A percentile compares a stretch with the other conserved stretches of the same genome.
phyloP scores from a whole-genome alignment of 2,797 vertebrate genomes.

The Melanotaenia trifasciata region DNA sequence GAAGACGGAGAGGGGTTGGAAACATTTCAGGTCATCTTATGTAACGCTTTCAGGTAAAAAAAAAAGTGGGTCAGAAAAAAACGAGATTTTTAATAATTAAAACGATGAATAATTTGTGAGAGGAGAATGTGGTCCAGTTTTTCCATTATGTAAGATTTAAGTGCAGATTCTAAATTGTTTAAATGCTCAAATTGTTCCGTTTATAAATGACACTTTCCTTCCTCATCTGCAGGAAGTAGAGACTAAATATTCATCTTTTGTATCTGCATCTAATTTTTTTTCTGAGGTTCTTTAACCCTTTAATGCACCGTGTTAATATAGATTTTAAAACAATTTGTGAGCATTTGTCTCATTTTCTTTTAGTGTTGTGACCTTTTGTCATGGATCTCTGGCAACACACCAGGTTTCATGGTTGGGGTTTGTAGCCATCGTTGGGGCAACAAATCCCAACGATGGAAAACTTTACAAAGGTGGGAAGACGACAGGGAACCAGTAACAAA shows the following conservation, averaged over 20 bases:
- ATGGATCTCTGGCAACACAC: too few relatives aligned
- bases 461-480: too few relatives aligned
- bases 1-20: background rate
- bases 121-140: slow-evolving; percentile 53
- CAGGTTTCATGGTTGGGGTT: too few relatives aligned
- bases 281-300: too few relatives aligned
- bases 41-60: slow-evolving; percentile 52
- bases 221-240: background rate
- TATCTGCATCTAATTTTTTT: too few relatives aligned
- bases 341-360: too few relatives aligned
- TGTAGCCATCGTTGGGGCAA: too few relatives aligned
- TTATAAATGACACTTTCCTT: slow-evolving; percentile 29
- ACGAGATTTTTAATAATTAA: slow-evolving; percentile 63
- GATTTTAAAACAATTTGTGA: too few relatives aligned
- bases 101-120: slow-evolving; percentile 69
- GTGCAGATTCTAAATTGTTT: slow-evolving; percentile 59
- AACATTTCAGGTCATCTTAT: slow-evolving; percentile 44
- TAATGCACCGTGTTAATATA: too few relatives aligned
- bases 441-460: too few relatives aligned
- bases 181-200: slow-evolving; percentile 12
- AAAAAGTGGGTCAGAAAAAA: slow-evolving; percentile 39
- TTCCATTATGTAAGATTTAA: slow-evolving; percentile 62
- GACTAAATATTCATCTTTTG: background rate
- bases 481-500: too few relatives aligned
- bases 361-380: too few relatives aligned